Evolutionary conservation across 2,113 vertebrate genomes (phyloP), one percentile per base, ranked within the genome.

Genomic region (Hepsetus odoe): DNA sequence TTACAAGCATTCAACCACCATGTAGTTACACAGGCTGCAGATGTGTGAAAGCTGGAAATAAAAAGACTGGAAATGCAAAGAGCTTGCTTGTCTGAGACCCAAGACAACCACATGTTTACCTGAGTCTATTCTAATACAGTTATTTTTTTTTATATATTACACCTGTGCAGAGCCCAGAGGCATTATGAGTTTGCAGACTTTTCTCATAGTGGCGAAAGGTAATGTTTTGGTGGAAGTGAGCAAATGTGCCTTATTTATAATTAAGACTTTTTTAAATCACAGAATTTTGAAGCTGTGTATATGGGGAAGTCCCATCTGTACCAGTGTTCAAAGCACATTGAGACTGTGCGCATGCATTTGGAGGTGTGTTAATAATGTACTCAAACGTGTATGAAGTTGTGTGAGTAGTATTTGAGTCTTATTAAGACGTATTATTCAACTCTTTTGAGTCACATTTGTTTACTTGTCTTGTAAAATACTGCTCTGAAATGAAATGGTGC

Each of bases 241-340:
- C 24, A 33, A 66, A 55, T 76, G 40, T n/a, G 28, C 49, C 58
- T 22, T 18, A 62, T 66, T 80, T 67, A 44, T 74, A 73, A 80
- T 67, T 42, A 42, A 67, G 33, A 55, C 22, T 1, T 53, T 49
- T 13, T 49, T 72, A 61, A 30, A 28, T 28, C n/a, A 24, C 35
- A n/a, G 55, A 35, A 32, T 18, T 38, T 11, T 12, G 61, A n/a
- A 11, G 33, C 61, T 4, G 18, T 2, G 28, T 20, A 33, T 35
- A 2, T n/a, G 33, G 20, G 32, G 35, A 33, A 65, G 3, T 65
- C 55, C 35, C 72, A 59, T 13, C 72, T 74, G 72, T 28, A 33
- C 42, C 26, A n/a, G 30, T 33, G 10, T 58, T 67, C 8, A 55
- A 65, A 20, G 28, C 28, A 7, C 44, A 35, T 64, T 49, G 28